Evolutionary conservation across 2,888 invertebrate genomes (phyloP).

Genomic region (Bibio marci): DNA sequence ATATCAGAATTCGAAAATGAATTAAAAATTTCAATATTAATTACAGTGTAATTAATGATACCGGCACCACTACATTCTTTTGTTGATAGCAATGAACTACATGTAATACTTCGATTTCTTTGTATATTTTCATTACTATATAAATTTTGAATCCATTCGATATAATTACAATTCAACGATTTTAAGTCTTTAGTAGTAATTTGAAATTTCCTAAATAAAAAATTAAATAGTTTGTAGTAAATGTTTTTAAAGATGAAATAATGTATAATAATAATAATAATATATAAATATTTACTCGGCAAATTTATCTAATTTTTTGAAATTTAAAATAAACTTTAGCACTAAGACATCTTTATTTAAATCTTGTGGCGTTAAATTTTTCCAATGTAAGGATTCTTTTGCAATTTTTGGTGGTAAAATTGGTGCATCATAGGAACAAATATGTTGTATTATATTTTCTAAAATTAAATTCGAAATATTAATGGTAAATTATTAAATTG

Average conservation of each 20-base stretch:
- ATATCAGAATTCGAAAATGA: too few relatives aligned
- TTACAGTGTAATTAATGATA: slow-evolving; percentile 1
- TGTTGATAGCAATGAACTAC: neutral
- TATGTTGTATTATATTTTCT: slow-evolving; percentile 31
- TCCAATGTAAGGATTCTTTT: slow-evolving; percentile 25
- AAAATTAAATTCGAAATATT: neutral
- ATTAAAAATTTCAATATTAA: neutral
- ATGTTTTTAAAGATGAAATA: neutral
- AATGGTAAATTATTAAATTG: too few relatives aligned
- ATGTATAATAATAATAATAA: too few relatives aligned
- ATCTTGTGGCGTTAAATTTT: slow-evolving; percentile 13
- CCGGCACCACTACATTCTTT: neutral
- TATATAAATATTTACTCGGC: slow-evolving; percentile 30
- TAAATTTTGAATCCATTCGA: slow-evolving; percentile 23
- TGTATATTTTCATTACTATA: slow-evolving; percentile 16
- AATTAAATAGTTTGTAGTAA: slow-evolving; percentile 4
- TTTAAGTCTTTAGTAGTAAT: slow-evolving; percentile 45
- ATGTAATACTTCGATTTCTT: neutral
- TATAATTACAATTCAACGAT: slow-evolving; percentile 44
- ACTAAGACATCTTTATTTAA: slow-evolving; percentile 18
- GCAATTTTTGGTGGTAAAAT: slow-evolving; percentile 36
- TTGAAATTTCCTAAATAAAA: slow-evolving; percentile 35
- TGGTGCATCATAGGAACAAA: slow-evolving; percentile 47
- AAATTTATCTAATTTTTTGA: slow-evolving; percentile 28
- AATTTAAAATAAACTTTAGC: slow-evolving; percentile 19